These are phyloP conservation scores for Actinernus sp. DNA, from an alignment of 92 coral and sea anemone species.

Conservation along the genomic window DNA sequence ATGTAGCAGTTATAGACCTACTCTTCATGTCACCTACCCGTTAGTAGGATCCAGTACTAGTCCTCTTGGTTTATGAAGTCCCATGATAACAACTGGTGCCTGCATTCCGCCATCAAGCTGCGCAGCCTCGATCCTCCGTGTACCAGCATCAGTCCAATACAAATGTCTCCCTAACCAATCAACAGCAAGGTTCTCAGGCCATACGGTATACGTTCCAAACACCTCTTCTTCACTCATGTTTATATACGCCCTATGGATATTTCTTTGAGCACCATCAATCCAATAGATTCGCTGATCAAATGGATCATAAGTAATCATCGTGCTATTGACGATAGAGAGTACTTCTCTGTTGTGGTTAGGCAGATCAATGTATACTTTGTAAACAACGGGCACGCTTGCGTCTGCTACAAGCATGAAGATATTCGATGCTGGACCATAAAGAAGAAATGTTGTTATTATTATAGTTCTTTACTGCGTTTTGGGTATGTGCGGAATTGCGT, in stretches of 20 bases:
- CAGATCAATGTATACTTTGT: slow-evolving; percentile 45
- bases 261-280: slow-evolving; percentile 43
- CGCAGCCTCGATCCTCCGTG: slow-evolving; percentile 42
- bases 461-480: too few relatives aligned
- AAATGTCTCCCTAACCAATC: slow-evolving; percentile 44
- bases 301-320: slow-evolving; percentile 48
- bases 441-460: not conserved
- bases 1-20: too few relatives aligned
- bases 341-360: slow-evolving; percentile 44
- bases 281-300: slow-evolving; percentile 46
- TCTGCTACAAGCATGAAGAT: slow-evolving; percentile 70
- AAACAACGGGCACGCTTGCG: slow-evolving; percentile 46
- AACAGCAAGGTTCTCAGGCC: slow-evolving; percentile 35
- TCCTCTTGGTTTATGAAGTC: slow-evolving; percentile 28
- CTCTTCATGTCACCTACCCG: slow-evolving; percentile 41
- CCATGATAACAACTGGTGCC: slow-evolving; percentile 21
- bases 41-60: slow-evolving; percentile 45
- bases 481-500: too few relatives aligned
- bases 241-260: slow-evolving; percentile 17
- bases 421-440: slow-evolving; percentile 20
- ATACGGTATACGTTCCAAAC: slow-evolving; percentile 17
- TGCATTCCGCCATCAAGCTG: slow-evolving; percentile 27
- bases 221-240: slow-evolving; percentile 37
- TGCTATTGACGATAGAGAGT: slow-evolving; percentile 33
- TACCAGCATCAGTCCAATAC: slow-evolving; percentile 44